phyloP scores from a whole-genome alignment of 2,113 vertebrate genomes.

The Nothobranchius furzeri region DNA sequence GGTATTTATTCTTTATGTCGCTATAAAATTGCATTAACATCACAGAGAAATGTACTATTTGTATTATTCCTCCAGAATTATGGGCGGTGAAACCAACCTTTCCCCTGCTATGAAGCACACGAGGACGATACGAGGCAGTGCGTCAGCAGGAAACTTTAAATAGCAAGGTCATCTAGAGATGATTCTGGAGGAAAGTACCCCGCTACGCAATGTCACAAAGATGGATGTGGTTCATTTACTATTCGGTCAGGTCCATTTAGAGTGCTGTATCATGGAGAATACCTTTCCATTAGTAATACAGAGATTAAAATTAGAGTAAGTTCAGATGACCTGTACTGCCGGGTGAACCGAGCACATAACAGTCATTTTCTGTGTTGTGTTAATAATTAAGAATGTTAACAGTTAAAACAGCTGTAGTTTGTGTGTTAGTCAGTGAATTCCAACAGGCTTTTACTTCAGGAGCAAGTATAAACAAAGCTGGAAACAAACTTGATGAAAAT shows the following conservation, averaged over 20 bases:
- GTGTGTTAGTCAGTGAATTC: conserved; percentile 1
- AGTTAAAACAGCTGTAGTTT: not conserved
- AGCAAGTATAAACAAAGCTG: not conserved
- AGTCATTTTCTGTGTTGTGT: conserved; percentile 25
- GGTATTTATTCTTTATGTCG: too few relatives aligned
- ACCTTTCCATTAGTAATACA: conserved; percentile 69
- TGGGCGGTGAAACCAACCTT: conserved; percentile 48
- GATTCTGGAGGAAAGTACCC: conserved; percentile 68
- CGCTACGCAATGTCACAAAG: conserved; percentile 73
- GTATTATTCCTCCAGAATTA: conserved; percentile 22
- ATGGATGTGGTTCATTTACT: conserved; percentile 78
- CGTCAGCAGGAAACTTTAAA: conserved; percentile 65
- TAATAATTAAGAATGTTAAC: conserved; percentile 21
- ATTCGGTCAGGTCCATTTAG: conserved; percentile 77
- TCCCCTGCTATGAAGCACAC: conserved; percentile 38
- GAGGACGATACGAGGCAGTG: conserved; percentile 31
- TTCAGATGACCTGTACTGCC: conserved; percentile 54
- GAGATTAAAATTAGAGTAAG: conserved; percentile 69
- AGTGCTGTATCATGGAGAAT: conserved; percentile 71
- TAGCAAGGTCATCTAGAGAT: conserved; percentile 73
- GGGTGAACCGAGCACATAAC: conserved; percentile 44
- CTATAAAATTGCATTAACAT: too few relatives aligned
- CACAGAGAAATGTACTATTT: not conserved
- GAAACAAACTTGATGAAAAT: not conserved
- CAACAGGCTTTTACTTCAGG: not conserved